phyloP scores from a whole-genome alignment of 23 tunicate genomes.

The Corella eumyota region DNA sequence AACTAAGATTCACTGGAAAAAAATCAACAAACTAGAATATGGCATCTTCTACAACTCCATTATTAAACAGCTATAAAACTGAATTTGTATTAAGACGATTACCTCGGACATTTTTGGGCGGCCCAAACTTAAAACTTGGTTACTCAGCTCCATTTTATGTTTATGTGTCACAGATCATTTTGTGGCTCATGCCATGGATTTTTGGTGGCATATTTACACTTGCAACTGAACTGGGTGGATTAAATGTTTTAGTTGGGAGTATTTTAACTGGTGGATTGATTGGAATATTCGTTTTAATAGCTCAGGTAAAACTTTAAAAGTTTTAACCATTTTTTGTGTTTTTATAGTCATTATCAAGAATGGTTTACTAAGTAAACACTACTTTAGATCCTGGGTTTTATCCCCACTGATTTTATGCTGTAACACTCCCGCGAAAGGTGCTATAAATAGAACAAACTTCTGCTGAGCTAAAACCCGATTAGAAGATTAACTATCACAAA shows the following conservation, averaged over 20 bases:
- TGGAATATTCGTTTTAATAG: conserved; percentile 19
- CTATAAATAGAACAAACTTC: too few species aligned
- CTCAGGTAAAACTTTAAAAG: conserved; percentile 38
- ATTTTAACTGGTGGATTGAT: conserved; percentile 14
- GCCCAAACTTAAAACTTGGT: conserved; percentile 40
- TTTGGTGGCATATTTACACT: conserved; percentile 35
- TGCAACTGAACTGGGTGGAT: conserved; percentile 30
- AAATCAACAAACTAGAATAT: too few species aligned
- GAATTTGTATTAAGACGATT: conserved; percentile 44
- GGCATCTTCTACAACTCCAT: too few species aligned
- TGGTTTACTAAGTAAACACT: too few species aligned
- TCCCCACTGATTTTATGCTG: background rate
- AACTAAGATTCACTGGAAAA: too few species aligned
- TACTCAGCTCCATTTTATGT: conserved; percentile 51
- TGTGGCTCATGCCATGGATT: conserved; percentile 58
- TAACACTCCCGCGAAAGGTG: background rate
- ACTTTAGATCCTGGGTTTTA: too few species aligned
- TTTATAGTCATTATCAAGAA: too few species aligned
- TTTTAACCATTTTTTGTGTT: background rate
- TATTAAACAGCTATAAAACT: conserved; percentile 49
- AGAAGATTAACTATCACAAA: too few species aligned
- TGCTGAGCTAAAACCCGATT: too few species aligned
- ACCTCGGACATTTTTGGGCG: conserved; percentile 72
- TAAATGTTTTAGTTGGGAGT: conserved; percentile 9
- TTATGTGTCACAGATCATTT: conserved; percentile 28